Evolutionary conservation across 2,113 vertebrate genomes (phyloP), one percentile per base, ranked within the genome.

Genomic region (Hiodon alosoides): DNA sequence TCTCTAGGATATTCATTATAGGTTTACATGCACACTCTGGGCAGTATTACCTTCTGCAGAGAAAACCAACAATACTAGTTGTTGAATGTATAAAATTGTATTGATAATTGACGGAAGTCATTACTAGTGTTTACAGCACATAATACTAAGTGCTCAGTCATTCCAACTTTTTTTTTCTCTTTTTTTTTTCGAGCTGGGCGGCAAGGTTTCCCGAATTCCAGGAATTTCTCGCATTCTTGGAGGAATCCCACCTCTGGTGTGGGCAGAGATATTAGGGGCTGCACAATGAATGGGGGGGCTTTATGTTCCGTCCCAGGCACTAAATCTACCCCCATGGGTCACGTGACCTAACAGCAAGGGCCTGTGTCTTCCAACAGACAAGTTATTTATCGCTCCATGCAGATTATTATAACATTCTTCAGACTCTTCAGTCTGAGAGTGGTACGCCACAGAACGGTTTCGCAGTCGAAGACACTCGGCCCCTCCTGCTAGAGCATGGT

Each of bases 281-380:
- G 72, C 17, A 74, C 79, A 74, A 80, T 92, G 85, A 92, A 92
- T 90, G 81, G 76, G 61, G 31, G 60, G 74, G 77, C 83, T 82
- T 91, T 90, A 85, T 90, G 77, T 75, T 78, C 78, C 7, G 85
- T 83, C 81, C 85, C 79, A 80, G 86, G 87, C 88, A 86, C 88
- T 4, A 66, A 72, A 69, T 17, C 80, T 76, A 80, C 77, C 82
- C 78, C 82, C 8, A 6, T 77, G 64, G 46, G 68, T 81, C 83
- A 80, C 67, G 82, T 86, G 87, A 84, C 74, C 69, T 0, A 81
- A 62, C 50, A 79, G 76, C 74, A 75, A 74, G 76, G 67, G 71
- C 14, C n/a, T 5, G 52, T 70, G 78, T 67, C 52, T 74, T 48
- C 3, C 51, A 74, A 59, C 75, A 78, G 62, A 65, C 67, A 13